These are phyloP conservation scores for Hippocampus comes DNA, from an alignment of 2,113 vertebrate species.

Conservation along the genomic window DNA sequence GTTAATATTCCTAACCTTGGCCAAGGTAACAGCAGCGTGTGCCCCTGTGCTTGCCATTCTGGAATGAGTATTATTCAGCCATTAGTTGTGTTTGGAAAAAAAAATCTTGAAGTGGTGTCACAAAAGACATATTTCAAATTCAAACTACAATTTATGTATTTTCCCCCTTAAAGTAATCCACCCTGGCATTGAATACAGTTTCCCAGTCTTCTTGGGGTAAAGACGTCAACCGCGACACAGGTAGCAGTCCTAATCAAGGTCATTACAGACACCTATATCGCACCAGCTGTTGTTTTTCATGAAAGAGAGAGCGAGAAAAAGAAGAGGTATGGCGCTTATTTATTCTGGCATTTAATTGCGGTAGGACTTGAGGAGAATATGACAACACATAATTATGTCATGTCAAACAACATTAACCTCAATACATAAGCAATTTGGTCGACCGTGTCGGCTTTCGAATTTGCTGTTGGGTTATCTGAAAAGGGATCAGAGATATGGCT, in stretches of 20 bases:
- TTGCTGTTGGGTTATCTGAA: not conserved
- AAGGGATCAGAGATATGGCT: not conserved
- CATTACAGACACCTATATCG: not conserved
- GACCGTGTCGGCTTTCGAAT: not conserved
- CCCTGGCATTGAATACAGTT: not conserved
- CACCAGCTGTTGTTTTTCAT: not conserved
- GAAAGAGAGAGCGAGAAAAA: not conserved
- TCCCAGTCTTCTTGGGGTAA: not conserved
- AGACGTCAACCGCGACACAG: not conserved
- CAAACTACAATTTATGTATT: not conserved
- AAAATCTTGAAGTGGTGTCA: not conserved
- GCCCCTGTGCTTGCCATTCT: not conserved
- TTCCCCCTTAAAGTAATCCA: not conserved
- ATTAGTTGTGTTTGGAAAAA: not conserved
- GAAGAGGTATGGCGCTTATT: not conserved
- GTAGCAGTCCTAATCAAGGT: not conserved
- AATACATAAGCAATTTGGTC: too few relatives aligned
- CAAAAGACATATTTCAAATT: not conserved
- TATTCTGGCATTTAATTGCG: not conserved
- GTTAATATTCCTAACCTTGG: constrained; percentile 38
- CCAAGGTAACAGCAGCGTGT: constrained; percentile 38
- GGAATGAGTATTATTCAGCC: not conserved
- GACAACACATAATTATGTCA: not conserved
- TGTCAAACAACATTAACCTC: not conserved
- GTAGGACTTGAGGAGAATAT: not conserved